Conservation (phyloP, 2,113 vertebrate genomes). For the Ictalurus punctatus region DNA sequence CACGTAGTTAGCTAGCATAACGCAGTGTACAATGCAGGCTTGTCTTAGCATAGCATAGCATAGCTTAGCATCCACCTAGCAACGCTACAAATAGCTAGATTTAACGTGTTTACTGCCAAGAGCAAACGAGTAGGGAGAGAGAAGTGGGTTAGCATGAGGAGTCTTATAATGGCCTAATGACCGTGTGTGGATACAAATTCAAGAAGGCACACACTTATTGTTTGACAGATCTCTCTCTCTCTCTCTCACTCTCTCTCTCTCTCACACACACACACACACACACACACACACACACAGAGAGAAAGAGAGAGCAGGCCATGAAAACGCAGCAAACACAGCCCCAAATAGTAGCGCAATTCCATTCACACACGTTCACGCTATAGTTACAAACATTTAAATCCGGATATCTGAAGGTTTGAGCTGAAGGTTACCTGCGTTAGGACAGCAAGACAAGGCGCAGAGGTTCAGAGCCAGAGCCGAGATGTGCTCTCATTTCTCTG, state of each 20-base stretch:
- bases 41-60: not conserved
- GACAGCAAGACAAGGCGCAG: constrained; percentile 47
- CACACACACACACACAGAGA: not conserved
- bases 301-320: not conserved
- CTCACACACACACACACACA: too few relatives aligned
- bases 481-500: constrained; percentile 56
- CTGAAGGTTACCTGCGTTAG: constrained; percentile 48
- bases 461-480: constrained; percentile 51
- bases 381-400: too few relatives aligned
- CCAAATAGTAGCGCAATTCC: not conserved
- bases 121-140: not conserved
- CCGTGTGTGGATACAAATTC: not conserved
- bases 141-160: too few relatives aligned
- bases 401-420: too few relatives aligned
- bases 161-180: not conserved
- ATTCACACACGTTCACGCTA: not conserved
- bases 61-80: constrained; percentile 13
- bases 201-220: constrained; percentile 4
- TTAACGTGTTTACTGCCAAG: not conserved
- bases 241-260: not conserved
- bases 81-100: not conserved
- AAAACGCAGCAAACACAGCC: constrained; percentile 6
- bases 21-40: constrained; percentile 18
- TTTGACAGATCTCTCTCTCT: not conserved
- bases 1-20: not conserved